Conservation (phyloP, 2,888 invertebrate genomes). For the Andrena marginata region DNA sequence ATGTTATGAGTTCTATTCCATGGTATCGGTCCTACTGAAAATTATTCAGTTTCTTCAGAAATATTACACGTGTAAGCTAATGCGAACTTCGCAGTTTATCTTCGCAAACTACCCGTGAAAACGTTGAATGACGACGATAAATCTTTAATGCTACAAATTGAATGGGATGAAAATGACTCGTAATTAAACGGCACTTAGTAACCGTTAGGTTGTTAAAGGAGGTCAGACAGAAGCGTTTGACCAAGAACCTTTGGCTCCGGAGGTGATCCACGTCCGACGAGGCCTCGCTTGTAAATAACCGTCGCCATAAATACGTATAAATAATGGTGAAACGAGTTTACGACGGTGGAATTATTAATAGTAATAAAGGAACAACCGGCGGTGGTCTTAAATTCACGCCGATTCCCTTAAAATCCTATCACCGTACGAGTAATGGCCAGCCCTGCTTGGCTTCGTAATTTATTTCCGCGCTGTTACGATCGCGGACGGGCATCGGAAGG, state of each 20-base stretch:
- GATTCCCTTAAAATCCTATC: conserved; percentile 55
- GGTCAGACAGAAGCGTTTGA: conserved; percentile 18
- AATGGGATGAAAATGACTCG: background rate
- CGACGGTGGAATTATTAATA: conserved; percentile 49
- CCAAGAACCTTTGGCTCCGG: conserved; percentile 1
- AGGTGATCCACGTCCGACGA: conserved; percentile 7
- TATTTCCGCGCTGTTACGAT: conserved; percentile 43
- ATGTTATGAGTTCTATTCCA: no score
- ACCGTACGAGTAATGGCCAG: conserved; percentile 19
- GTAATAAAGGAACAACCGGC: conserved; percentile 38
- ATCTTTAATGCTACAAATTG: conserved; percentile 1
- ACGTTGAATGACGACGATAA: background rate
- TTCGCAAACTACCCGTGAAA: background rate
- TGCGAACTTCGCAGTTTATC: no score
- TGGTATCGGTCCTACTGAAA: no score
- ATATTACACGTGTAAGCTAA: no score
- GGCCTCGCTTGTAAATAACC: conserved; percentile 40
- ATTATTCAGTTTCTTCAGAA: no score
- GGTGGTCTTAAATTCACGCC: conserved; percentile 46
- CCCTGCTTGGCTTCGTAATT: conserved; percentile 27
- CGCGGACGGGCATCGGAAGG: conserved; percentile 5
- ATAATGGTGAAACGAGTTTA: conserved; percentile 48
- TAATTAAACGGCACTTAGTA: conserved; percentile 10
- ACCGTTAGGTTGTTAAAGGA: conserved; percentile 12
- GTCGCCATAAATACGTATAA: conserved; percentile 44